These are phyloP conservation scores for Spodoptera litura DNA, from an alignment of 1,140 invertebrate species.

Conservation along the genomic window DNA sequence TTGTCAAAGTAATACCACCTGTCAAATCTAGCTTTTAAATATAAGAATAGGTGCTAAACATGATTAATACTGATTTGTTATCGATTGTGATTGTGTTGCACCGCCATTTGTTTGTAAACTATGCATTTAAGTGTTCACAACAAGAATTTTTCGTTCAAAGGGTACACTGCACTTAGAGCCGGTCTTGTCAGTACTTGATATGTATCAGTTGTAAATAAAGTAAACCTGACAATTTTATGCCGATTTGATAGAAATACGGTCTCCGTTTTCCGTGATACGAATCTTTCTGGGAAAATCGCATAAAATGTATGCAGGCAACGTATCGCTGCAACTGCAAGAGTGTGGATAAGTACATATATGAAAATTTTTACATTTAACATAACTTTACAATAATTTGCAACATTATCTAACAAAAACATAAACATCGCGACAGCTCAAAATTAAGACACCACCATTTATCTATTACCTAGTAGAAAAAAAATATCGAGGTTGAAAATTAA, in stretches of 20 bases:
- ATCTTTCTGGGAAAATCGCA: slow-evolving; percentile 14
- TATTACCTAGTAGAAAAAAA: too few species aligned
- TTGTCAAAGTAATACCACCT: slow-evolving; percentile 63
- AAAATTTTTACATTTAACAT: too few species aligned
- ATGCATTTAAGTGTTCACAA: not conserved
- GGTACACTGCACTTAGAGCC: not conserved
- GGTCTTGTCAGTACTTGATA: not conserved
- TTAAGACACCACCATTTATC: too few species aligned
- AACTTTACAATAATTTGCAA: too few species aligned
- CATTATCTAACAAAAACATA: too few species aligned
- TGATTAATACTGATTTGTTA: slow-evolving; percentile 33
- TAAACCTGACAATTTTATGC: slow-evolving; percentile 3
- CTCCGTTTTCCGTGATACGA: not conserved
- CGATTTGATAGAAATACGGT: slow-evolving; percentile 11
- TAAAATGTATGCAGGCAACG: not conserved
- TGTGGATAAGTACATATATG: not conserved
- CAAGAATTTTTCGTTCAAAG: not conserved
- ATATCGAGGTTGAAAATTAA: too few species aligned
- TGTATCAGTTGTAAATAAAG: slow-evolving; percentile 11
- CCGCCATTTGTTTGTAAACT: slow-evolving; percentile 13
- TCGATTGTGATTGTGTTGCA: slow-evolving; percentile 17
- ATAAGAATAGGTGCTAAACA: slow-evolving; percentile 35
- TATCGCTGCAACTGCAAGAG: not conserved
- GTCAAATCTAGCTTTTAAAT: slow-evolving; percentile 43
- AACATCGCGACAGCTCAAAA: too few species aligned